Base-by-base conservation (phyloP, 2,888 invertebrate species). In the Drosophila pseudotakahashii region DNA sequence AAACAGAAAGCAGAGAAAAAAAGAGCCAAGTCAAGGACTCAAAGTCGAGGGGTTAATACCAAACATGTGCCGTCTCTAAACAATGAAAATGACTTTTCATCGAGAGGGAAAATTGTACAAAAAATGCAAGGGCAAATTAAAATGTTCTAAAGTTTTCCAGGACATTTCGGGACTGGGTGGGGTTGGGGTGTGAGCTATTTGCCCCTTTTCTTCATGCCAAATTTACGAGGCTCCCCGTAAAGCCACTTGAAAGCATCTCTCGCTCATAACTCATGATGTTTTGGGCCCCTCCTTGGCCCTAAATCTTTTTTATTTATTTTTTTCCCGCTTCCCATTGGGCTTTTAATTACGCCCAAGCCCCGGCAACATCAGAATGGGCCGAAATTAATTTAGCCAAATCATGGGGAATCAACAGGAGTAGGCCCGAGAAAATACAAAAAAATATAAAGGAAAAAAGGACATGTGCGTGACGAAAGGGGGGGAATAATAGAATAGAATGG, bases 51-150 rank as follows among this genome's bases (percentile, higher is more conserved):
- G 62, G 39, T 67, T 68, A 44, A 52, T 68, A 54, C 37, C 44
- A 45, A 78, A 81, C 80, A 78, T 86, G 76, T 86, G 86, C 69
- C 60, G 70, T 60, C 63, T 67, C 75, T 72, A 75, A 83, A 78
- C 81, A 83, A 83, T 78, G 78, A 50, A 66, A 72, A 78, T 66
- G 75, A 80, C 80, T 83, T 83, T 86, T 86, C 86, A 75, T 86
- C 80, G 52, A 74, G 23, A 16, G 32, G 50, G 63, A 55, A 58
- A 73, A 48, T 26, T 51, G 44, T 37, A 47, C 26, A 13, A 48
- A 59, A 44, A 52, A 47, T 57, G 58, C 58, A 23, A 19, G 53
- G 26, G 16, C 42, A 68, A 57, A 57, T 37, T 55, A 52, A 16
- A 51, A 68, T 61, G 61, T 63, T 61, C 32, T 47, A 23, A 58